Evolutionary conservation across 2,113 vertebrate genomes (phyloP), one percentile per base, ranked within the genome.

Genomic region (Sinocyclocheilus grahami): DNA sequence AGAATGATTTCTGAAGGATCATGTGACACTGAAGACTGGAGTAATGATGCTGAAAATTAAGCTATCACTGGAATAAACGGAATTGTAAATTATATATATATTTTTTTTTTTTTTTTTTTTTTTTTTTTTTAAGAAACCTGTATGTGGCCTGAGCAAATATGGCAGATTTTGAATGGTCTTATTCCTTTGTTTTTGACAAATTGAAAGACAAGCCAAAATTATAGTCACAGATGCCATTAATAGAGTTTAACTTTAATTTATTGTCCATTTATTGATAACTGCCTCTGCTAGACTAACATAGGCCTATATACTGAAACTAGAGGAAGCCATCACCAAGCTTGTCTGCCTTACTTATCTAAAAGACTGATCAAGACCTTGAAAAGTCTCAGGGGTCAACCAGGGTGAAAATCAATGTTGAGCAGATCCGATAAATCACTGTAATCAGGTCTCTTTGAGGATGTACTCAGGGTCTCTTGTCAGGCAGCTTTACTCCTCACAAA

Each of bases 391-490:
- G 37, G 48, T 82, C 74, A 79, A 79, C 16, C 27, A n/a, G 78
- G 42, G 30, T 30, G 65, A 18, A 78, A 88, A 86, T 86, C 55
- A 42, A 71, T 88, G 71, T 84, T 16, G 42, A 62, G 78, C 65
- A 86, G 0, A 86, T 72, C 53, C 16, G 27, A 83, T 48, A 89
- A 86, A 79, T 83, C 74, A 58, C 84, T 72, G 27, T 27, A 62
- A 78, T 83, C 65, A 88, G 27, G 16, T 77, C 65, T 82, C 75
- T 83, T 80, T 81, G 63, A 83, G 63, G 42, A 81, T 48, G 42
- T 75, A 33, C 27, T 24, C 9, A 9, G 12, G 3, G 30, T 76
- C 22, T 27, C 53, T 63, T 86, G 55, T 37, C 60, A 24, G 42
- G 18, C 8, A n/a, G 27, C 58, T 67, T 24, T 53, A 75, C 46